Conservation (phyloP, 2,797 vertebrate genomes). For the Sebastes minor region DNA sequence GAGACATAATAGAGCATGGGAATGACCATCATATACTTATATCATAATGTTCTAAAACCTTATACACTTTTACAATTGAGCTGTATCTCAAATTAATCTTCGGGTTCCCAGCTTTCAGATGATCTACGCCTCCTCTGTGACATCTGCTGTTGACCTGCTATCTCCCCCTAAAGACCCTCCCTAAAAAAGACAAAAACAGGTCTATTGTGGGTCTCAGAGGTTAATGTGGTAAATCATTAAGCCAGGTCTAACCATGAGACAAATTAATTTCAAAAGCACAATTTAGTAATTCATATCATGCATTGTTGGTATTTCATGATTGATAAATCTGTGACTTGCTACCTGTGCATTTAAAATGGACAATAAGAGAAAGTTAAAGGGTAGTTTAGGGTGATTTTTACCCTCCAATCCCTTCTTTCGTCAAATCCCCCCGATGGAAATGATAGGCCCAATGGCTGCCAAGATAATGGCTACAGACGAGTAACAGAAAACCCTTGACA, state of each 20-base stretch:
- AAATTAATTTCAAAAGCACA: background rate
- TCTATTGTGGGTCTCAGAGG: no score
- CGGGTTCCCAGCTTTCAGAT: no score
- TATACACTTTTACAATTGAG: no score
- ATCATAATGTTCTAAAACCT: no score
- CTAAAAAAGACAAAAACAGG: no score
- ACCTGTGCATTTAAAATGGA: background rate
- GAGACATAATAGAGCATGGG: no score
- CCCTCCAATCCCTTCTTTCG: slow-evolving; percentile 28
- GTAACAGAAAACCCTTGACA: slow-evolving; percentile 81
- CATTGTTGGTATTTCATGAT: background rate
- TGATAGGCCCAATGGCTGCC: slow-evolving; percentile 52
- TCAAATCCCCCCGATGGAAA: slow-evolving; percentile 61
- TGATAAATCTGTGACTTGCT: background rate
- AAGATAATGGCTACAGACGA: slow-evolving; percentile 75
- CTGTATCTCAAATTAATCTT: no score
- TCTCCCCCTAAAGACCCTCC: no score
- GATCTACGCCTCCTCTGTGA: no score
- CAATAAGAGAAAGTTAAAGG: background rate
- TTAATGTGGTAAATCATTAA: background rate
- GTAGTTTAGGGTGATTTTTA: background rate
- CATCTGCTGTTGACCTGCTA: no score
- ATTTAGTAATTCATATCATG: background rate
- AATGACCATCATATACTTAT: no score
- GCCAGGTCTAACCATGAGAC: background rate